Base-by-base conservation (phyloP, 2,113 vertebrate species). In the Cephalopholis sonnerati region DNA sequence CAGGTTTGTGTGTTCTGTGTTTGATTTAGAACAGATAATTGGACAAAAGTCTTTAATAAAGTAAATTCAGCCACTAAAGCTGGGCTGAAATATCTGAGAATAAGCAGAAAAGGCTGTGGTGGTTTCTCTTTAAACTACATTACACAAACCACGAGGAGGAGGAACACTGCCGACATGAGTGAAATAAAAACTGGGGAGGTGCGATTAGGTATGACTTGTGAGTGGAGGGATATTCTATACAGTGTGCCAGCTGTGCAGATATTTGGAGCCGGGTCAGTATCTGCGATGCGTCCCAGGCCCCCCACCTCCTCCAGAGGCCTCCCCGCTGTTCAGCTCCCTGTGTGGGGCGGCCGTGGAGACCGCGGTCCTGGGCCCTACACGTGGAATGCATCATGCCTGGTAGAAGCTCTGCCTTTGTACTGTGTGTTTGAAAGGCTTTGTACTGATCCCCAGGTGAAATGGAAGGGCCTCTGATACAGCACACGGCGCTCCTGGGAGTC, bases 361-460 rank as follows among this genome's bases (percentile, higher is more conserved):
- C 2, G 77, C 3, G 1, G 76, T 79, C 82, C 75, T 41, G 79
- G 66, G 62, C 72, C 85, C 72, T 81, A 94, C 94, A 95, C 92
- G 92, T 95, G 95, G 94, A 95, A 93, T 4, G 57, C 86, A 96
- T 95, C 93, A 94, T 77, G 67, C 84, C 77, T 36, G 55, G 74
- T 76, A 85, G 90, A 92, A 87, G 86, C 44, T 46, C 90, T 51
- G 61, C 85, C 93, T 93, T 93, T 94, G 95, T 94, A 93, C 92
- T 86, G 61, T 54, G 69, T 89, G 91, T 93, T 93, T 89, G 90
- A 92, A 90, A 94, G 89, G 91, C 95, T 95, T 96, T 59, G 94
- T 94, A 89, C 94, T 96, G 95, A 93, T 96, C 96, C 94, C 82
- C 94, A 94, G 90, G 90, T 94, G 95, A 91, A 93, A 92, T 83